Conservation (phyloP, 2,888 invertebrate genomes). For the Synergus laeviventris region DNA sequence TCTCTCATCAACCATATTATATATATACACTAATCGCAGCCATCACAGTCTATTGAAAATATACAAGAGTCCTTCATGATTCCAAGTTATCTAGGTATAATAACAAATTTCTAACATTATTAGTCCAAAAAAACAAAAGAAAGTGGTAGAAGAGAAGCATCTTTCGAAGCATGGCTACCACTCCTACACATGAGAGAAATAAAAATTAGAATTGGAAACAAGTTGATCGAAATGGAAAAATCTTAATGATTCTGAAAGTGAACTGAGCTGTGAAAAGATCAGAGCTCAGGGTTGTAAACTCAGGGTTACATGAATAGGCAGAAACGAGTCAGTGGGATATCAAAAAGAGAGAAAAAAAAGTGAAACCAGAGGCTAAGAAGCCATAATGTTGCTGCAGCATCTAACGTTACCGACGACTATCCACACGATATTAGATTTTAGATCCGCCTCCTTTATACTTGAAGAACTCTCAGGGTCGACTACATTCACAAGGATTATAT, state of each 20-base stretch:
- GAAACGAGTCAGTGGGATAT: conserved; percentile 3
- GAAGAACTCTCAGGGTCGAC: conserved; percentile 54
- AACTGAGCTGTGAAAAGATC: neutral
- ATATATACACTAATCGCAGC: too few relatives aligned
- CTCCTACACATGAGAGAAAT: neutral
- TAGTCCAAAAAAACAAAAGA: too few relatives aligned
- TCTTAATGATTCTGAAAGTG: neutral
- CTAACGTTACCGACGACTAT: conserved; percentile 29
- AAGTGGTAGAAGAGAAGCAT: neutral
- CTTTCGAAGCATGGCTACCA: too few relatives aligned
- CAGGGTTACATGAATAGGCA: neutral
- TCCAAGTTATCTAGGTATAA: too few relatives aligned
- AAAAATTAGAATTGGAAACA: neutral
- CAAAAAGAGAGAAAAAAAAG: conserved; percentile 16
- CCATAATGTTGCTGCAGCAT: conserved; percentile 28
- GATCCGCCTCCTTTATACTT: conserved; percentile 30
- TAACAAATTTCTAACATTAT: too few relatives aligned
- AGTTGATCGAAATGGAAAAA: neutral
- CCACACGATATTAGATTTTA: conserved; percentile 36
- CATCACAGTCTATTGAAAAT: too few relatives aligned
- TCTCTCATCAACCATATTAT: too few relatives aligned
- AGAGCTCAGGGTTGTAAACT: neutral
- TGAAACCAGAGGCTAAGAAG: conserved; percentile 27
- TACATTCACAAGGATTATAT: conserved; percentile 49
- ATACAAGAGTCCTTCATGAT: too few relatives aligned